A percentile compares a stretch with the other conserved stretches of the same genome.
phyloP scores from a whole-genome alignment of 2,113 vertebrate genomes.

The Puffinus mauretanicus region DNA sequence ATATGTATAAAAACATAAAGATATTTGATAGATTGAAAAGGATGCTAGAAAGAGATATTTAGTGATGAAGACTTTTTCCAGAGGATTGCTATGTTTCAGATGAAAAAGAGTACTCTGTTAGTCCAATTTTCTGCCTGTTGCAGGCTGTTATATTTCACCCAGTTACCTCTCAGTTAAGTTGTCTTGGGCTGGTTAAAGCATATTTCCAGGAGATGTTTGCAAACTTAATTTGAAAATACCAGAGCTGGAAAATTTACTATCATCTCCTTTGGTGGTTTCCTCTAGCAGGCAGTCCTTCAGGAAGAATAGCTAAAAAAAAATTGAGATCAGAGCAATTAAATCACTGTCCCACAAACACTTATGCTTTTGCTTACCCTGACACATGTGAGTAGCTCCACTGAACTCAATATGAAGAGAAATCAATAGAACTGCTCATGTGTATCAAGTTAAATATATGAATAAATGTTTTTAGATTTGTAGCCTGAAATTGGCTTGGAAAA shows the following conservation, averaged over 20 bases:
- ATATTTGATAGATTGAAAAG: not conserved
- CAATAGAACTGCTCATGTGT: slow-evolving; percentile 40
- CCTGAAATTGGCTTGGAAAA: not conserved
- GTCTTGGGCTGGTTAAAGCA: not conserved
- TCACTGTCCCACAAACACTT: slow-evolving; percentile 40
- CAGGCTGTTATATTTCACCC: not conserved
- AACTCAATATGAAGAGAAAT: slow-evolving; percentile 31
- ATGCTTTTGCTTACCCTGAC: slow-evolving; percentile 32
- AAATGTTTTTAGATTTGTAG: not conserved
- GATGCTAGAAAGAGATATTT: not conserved
- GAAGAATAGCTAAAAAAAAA: not conserved
- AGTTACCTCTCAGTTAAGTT: not conserved
- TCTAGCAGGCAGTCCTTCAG: not conserved
- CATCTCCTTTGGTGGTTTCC: not conserved
- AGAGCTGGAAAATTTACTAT: not conserved
- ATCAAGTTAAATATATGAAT: slow-evolving; percentile 15
- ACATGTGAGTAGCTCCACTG: slow-evolving; percentile 39
- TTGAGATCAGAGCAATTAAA: slow-evolving; percentile 15
- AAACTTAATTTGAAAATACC: not conserved
- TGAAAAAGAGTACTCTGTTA: not conserved
- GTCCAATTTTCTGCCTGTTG: not conserved
- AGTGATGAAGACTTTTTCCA: not conserved
- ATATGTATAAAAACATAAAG: not conserved
- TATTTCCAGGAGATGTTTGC: not conserved
- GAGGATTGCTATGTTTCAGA: not conserved